Evolutionary conservation across 2,888 invertebrate species (phyloP).

Genomic region (Candidula unifasciata): DNA sequence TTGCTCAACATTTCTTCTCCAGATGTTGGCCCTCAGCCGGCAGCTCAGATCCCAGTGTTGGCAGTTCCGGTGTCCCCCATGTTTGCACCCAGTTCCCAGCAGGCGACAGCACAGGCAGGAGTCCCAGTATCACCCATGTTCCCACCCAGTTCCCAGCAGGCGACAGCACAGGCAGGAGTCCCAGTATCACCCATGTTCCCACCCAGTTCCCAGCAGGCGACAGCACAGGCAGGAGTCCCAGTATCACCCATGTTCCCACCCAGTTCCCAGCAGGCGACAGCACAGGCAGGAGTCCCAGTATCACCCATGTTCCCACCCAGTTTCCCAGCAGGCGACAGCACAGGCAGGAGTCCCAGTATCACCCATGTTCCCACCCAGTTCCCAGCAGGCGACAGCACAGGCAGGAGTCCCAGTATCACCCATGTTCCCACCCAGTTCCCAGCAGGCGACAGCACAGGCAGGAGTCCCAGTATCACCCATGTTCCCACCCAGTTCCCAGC

Average conservation of each 20-base stretch:
- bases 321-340: conserved; percentile 46
- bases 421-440: conserved; percentile 48
- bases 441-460: conserved; percentile 29
- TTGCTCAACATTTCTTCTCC: neutral
- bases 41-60: neutral
- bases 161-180: neutral
- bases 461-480: conserved; percentile 53
- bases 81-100: conserved; percentile 34
- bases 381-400: conserved; percentile 26
- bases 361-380: conserved; percentile 33
- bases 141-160: conserved; percentile 30
- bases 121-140: conserved; percentile 52
- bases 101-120: conserved; percentile 47
- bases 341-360: conserved; percentile 53
- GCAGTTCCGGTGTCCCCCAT: conserved; percentile 51
- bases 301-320: conserved; percentile 41
- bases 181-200: conserved; percentile 35
- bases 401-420: neutral
- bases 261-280: conserved; percentile 25
- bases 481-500: conserved; percentile 32
- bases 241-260: conserved; percentile 49
- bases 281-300: conserved; percentile 50
- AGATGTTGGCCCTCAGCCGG: conserved; percentile 53
- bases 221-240: conserved; percentile 49
- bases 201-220: conserved; percentile 33